These are phyloP conservation scores for Ahaetulla prasina DNA, from an alignment of 2,113 vertebrate species.

Conservation along the genomic window DNA sequence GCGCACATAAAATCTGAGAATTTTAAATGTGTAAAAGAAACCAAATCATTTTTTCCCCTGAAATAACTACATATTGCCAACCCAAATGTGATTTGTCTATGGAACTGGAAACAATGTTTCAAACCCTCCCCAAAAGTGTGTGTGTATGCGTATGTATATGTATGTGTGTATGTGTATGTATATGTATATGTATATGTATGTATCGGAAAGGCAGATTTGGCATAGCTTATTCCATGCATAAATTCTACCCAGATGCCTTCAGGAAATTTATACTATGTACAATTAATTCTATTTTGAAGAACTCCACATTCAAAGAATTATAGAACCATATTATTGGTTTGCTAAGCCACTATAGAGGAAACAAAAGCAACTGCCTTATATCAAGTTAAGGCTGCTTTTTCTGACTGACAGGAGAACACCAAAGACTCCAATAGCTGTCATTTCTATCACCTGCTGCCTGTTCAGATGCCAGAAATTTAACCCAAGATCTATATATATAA, in stretches of 20 bases:
- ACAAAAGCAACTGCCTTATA: not conserved
- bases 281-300: conserved; percentile 2
- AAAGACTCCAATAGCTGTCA: not conserved
- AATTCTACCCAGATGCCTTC: not conserved
- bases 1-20: conserved; percentile 10
- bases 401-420: not conserved
- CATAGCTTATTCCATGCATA: not conserved
- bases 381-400: not conserved
- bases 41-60: not conserved
- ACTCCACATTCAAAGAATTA: not conserved
- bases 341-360: not conserved
- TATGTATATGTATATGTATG: not conserved
- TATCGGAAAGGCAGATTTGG: conserved; percentile 7
- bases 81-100: conserved; percentile 7
- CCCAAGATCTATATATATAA: not conserved
- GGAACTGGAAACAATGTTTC: not conserved
- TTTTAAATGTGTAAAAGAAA: not conserved
- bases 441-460: not conserved
- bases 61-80: not conserved
- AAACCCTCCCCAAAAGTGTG: not conserved
- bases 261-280: not conserved
- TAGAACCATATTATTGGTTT: not conserved
- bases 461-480: not conserved
- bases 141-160: no score
- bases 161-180: no score